Evolutionary conservation across 2,888 invertebrate genomes (phyloP), one percentile per base, ranked within the genome.

Genomic region (Orthosia gracilis): DNA sequence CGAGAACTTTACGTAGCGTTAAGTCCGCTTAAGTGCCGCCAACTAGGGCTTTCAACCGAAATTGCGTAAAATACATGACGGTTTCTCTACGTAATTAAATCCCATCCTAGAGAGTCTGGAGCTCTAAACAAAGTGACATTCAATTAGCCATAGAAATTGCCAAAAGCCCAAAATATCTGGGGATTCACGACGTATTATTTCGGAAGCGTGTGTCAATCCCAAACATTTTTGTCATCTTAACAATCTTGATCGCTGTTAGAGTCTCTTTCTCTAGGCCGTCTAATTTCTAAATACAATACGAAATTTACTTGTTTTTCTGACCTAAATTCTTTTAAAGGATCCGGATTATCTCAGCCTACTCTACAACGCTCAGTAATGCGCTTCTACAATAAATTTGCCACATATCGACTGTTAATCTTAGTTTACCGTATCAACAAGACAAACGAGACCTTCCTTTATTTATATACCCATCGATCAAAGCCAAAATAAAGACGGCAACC

Each of bases 401-500:
- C 64, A 58, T 59, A 82, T 75, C 68, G 70, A 65, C 74, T 78
- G 70, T 81, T 78, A 71, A 82, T 81, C 81, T 82, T 78, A 81
- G 81, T 82, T 75, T 63, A 71, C 79, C 31, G 83, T 75, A 75
- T 59, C 40, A 59, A 21, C 55, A 79, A 79, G 83, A 83, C 83
- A 82, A 82, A 82, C 82, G 80, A 82, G 72, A 65, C 70, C 72
- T 73, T 73, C 66, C 62, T 82, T 82, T 83, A 83, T 83, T 82
- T 83, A 83, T 77, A 61, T 77, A 63, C 63, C 70, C 80, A 83
- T 86, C 78, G 76, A 83, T 83, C 83, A 85, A 78, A 76, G 81
- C 78, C 84, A 85, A 87, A 87, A 87, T 87, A 83, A 86, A 87
- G 85, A 82, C 86, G 74, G 80, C 71, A 78, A 78, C 78, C 78